Conservation (phyloP, 2,113 vertebrate species). For the Solea senegalensis region DNA sequence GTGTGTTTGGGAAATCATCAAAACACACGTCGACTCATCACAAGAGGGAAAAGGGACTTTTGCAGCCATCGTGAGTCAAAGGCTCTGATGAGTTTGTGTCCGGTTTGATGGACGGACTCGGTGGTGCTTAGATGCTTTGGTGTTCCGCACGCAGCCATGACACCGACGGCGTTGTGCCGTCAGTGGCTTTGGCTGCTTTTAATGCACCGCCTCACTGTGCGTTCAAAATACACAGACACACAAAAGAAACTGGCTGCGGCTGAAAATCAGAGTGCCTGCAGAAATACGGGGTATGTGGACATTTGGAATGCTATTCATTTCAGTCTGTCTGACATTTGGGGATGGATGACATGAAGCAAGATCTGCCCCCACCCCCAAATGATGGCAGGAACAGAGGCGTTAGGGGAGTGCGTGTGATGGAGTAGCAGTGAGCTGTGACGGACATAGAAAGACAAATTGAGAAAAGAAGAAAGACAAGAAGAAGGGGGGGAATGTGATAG, state of each 20-base stretch:
- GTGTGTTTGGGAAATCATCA: slow-evolving; percentile 9
- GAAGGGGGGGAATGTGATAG: slow-evolving; percentile 47
- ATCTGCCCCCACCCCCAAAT: slow-evolving; percentile 16
- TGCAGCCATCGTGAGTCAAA: background rate
- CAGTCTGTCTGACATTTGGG: background rate
- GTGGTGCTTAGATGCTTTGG: slow-evolving; percentile 11
- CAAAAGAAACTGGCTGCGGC: slow-evolving; percentile 18
- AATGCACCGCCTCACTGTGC: background rate
- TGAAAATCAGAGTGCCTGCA: background rate
- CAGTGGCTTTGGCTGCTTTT: slow-evolving; percentile 17
- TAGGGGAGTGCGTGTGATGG: slow-evolving; percentile 63
- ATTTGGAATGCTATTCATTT: background rate
- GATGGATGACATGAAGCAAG: slow-evolving; percentile 3
- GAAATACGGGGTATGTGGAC: background rate
- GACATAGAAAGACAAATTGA: slow-evolving; percentile 51
- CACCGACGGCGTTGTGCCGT: slow-evolving; percentile 2
- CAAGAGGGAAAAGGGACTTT: slow-evolving; percentile 8
- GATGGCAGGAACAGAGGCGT: slow-evolving; percentile 24
- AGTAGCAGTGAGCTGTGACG: slow-evolving; percentile 58
- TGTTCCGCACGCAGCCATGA: no score
- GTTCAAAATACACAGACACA: slow-evolving; percentile 19
- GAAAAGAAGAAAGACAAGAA: slow-evolving; percentile 37
- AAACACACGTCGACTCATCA: background rate
- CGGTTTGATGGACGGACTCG: slow-evolving; percentile 27
- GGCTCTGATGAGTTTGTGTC: slow-evolving; percentile 18